Conservation (phyloP, 2,797 vertebrate species). For the Scomberomorus guttatus region DNA sequence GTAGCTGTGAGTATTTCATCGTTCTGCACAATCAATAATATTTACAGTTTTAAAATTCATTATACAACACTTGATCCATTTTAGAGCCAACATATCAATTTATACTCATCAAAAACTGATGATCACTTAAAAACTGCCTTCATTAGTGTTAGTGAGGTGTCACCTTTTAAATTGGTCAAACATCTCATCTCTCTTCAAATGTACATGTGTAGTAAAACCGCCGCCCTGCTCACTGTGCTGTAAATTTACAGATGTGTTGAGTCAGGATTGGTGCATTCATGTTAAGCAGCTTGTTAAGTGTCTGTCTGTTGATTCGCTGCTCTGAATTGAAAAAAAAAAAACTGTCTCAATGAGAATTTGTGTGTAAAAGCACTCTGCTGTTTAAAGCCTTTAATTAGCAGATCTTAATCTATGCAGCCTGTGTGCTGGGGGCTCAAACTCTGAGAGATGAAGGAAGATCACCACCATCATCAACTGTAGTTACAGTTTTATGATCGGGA, state of each 20-base stretch:
- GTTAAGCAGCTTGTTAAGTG: neutral
- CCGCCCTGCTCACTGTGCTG: neutral
- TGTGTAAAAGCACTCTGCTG: slow-evolving; percentile 37
- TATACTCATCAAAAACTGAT: neutral
- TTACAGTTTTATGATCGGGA: neutral
- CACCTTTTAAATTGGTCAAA: neutral
- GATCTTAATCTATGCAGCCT: slow-evolving; percentile 54
- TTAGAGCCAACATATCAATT: neutral
- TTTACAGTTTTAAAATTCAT: neutral
- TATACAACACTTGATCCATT: neutral
- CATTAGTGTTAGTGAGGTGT: neutral
- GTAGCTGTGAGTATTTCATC: neutral
- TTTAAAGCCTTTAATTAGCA: slow-evolving; percentile 41
- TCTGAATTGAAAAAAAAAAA: neutral
- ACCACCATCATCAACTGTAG: neutral
- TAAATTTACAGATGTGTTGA: neutral
- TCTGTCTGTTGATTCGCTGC: slow-evolving; percentile 15
- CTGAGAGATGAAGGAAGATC: neutral
- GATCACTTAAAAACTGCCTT: too few relatives aligned
- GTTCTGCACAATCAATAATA: neutral
- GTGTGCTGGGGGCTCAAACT: neutral
- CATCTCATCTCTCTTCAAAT: neutral
- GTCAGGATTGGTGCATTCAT: neutral
- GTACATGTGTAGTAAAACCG: neutral
- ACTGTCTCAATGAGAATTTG: slow-evolving; percentile 28